Conservation (phyloP, 2,888 invertebrate genomes). For the Drosophila affinis region DNA sequence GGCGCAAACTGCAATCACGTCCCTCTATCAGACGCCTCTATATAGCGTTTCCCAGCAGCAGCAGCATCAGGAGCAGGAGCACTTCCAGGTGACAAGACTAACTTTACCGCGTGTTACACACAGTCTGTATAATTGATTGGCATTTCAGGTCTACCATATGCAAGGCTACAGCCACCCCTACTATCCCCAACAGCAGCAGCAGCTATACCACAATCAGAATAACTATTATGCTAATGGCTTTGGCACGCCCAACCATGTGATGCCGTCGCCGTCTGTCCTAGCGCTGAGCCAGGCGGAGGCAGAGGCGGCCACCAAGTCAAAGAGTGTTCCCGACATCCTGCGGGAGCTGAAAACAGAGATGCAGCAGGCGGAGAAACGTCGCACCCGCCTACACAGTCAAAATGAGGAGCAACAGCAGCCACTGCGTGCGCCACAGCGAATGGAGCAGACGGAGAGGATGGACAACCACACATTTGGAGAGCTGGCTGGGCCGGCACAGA, state of each 20-base stretch:
- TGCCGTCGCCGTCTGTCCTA: slow-evolving; percentile 20
- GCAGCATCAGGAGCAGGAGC: slow-evolving; percentile 49
- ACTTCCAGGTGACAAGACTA: slow-evolving; percentile 33
- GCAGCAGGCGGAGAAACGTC: slow-evolving; percentile 84
- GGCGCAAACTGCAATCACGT: slow-evolving; percentile 14
- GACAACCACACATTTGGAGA: slow-evolving; percentile 50
- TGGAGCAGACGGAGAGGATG: not conserved
- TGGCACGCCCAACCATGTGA: slow-evolving; percentile 47
- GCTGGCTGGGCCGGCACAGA: slow-evolving; percentile 85
- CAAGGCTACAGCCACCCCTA: slow-evolving; percentile 60
- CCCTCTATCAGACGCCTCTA: slow-evolving; percentile 42
- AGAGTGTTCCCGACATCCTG: slow-evolving; percentile 90
- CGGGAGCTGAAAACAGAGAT: slow-evolving; percentile 89
- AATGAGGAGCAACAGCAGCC: slow-evolving; percentile 72
- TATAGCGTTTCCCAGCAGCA: slow-evolving; percentile 54
- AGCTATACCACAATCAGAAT: slow-evolving; percentile 80
- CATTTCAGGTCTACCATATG: slow-evolving; percentile 42
- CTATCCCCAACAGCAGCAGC: slow-evolving; percentile 51
- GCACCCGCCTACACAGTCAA: slow-evolving; percentile 85
- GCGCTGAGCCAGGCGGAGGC: slow-evolving; percentile 21
- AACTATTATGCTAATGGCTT: slow-evolving; percentile 76
- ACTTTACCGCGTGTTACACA: not conserved
- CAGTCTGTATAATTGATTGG: not conserved
- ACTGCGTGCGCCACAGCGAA: not conserved
- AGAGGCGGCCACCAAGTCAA: slow-evolving; percentile 83